Evolutionary conservation across 2,888 invertebrate genomes (phyloP).

Genomic region (Cerceris rybyensis): DNA sequence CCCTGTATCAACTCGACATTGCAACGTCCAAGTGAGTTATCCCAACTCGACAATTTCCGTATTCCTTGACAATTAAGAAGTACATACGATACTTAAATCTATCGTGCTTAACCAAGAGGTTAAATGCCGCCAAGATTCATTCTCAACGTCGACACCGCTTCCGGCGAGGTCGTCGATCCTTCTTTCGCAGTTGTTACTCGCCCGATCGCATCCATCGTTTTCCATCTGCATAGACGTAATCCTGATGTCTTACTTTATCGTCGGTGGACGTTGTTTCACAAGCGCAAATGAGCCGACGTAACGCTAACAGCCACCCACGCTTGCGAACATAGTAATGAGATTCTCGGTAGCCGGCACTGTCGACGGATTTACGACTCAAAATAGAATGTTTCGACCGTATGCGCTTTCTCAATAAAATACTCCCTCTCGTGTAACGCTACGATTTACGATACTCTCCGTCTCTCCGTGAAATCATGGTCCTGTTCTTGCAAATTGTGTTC

Average conservation of each 20-base stretch:
- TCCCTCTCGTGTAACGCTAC: constrained; percentile 2
- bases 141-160: neutral
- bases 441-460: neutral
- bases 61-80: too few species aligned
- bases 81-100: neutral
- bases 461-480: neutral
- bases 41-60: too few species aligned
- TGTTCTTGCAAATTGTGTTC: neutral
- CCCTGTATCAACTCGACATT: neutral
- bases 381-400: constrained; percentile 6
- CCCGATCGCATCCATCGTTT: constrained; percentile 8
- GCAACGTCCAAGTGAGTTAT: too few species aligned
- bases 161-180: constrained; percentile 44
- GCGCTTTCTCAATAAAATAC: constrained; percentile 34
- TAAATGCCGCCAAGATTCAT: neutral
- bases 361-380: constrained; percentile 42
- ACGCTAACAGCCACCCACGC: constrained; percentile 55
- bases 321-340: constrained; percentile 50
- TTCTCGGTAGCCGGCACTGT: constrained; percentile 32
- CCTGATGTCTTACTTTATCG: constrained; percentile 32
- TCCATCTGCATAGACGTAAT: constrained; percentile 14
- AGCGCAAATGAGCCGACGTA: constrained; percentile 28
- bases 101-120: neutral
- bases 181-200: constrained; percentile 9
- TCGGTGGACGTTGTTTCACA: constrained; percentile 19